Base-by-base conservation (phyloP, 2,797 vertebrate genomes). In the Allobates femoralis region DNA sequence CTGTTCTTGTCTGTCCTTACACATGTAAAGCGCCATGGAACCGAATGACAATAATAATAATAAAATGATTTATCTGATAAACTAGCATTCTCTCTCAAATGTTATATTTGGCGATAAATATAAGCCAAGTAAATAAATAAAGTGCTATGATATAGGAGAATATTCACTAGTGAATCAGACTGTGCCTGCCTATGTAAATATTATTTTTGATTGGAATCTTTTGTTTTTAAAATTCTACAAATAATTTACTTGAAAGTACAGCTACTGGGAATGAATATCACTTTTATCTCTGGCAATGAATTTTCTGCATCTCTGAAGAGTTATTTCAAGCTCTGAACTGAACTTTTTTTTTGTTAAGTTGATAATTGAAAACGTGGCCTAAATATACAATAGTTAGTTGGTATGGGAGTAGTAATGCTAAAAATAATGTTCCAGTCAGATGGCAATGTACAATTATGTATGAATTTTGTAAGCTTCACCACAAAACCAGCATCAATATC, bases 261-360 rank as follows among this genome's bases (percentile, higher is more conserved):
- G 46, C 74, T 76, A 76, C 46, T 53, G 74, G 50, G 74, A 18
- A 30, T 21, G 50, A 53, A 7, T 55, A 76, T 76, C 53, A 18
- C 26, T 55, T 53, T 55, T 30, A 76, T 76, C n/a, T 76, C 46
- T 76, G 74, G 26, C 74, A 53, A 55, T 53, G 74, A 76, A 55
- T 53, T 15, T 51, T 10, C 74, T 53, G 4, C 28, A 30, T 76
- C 74, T 76, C 74, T 53, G 73, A 50, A 75, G 74, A 76, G 66
- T 69, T 53, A 76, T 76, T 76, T 53, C 74, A 76, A 6, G 30
- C 74, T 53, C 46, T 19, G n/a, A 53, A 16, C 74, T 11, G 50
- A 74, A 74, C 69, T 50, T 76, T 76, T 74, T 37, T 41, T n/a
- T n/a, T 7, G 12, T 1, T 15, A 26, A 62, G 5, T 26, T 76